Evolutionary conservation across 23 tunicate species (phyloP), one percentile per base, ranked within the genome.

Genomic region (Trididemnum miniatum): DNA sequence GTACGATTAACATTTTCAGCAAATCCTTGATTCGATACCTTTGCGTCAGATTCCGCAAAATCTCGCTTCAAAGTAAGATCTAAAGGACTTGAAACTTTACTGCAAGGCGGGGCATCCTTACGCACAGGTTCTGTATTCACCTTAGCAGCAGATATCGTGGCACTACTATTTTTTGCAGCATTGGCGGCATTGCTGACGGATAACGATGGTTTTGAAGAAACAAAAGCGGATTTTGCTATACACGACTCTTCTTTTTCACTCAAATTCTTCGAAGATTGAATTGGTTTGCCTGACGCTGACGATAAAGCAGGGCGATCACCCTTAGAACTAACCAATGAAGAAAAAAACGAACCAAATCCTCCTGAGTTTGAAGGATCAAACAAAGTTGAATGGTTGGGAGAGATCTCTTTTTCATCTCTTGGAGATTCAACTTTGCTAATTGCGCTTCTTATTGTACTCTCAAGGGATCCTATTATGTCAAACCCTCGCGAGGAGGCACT

Each of bases 361-460:
- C 9, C 9, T 15, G 54, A 7, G 15, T 44, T 9, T 7, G 54
- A 44, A 7, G 54, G 15, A 44, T 44, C 15, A 31, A 9, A 3
- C 2, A 38, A 62, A 4, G 67, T 20, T 12, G 29, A 26, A 25
- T 4, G 20, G 15, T 26, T 20, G 29, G 67, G 29, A n/a, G 67
- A 62, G 25, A n/a, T 20, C 20, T 0, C 73, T 59, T 34, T 52
- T n/a, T 62, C 5, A 62, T 62, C 34, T 23, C 65, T 62, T 0
- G 79, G 71, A 0, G 82, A 44, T 79, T 93, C 87, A 31, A 93
- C 93, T 44, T 88, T 88, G 49, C 98, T 93, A 39, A 93, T 85
- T 35, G 98, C 98, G 76, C 87, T 88, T 52, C 88, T 88, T 34
- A 93, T 85, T 75, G 98, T 93, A 63, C 91, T 81, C 38, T 93